Evolutionary conservation across 2,113 vertebrate species (phyloP).

Genomic region (Sitta europaea): DNA sequence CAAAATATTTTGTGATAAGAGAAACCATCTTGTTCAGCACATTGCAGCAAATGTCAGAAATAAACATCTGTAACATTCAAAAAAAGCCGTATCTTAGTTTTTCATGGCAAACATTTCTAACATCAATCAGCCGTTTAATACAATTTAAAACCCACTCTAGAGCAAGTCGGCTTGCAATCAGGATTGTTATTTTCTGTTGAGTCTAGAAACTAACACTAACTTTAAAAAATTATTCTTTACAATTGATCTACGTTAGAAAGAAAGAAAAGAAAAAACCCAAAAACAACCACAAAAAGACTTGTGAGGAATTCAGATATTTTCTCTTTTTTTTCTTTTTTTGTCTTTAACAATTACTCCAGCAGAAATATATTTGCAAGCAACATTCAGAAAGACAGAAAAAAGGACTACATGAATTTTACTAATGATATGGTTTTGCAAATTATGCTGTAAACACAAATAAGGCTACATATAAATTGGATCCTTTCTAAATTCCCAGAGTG

Average conservation of each 20-base stretch:
- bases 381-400: background rate
- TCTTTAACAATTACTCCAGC: background rate
- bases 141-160: background rate
- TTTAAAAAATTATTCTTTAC: background rate
- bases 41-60: background rate
- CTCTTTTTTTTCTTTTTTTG: background rate
- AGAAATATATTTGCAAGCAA: background rate
- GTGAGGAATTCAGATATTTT: background rate
- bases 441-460: background rate
- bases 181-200: background rate
- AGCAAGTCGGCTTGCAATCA: background rate
- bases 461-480: background rate
- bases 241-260: background rate
- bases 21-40: background rate
- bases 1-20: background rate
- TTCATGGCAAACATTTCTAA: background rate
- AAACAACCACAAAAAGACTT: background rate
- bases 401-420: background rate
- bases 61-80: background rate
- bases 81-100: background rate
- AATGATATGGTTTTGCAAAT: background rate
- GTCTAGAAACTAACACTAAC: background rate
- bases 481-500: background rate
- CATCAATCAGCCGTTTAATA: background rate
- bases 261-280: background rate